Conservation (phyloP, 2,888 invertebrate species). For the Diploptera punctata region DNA sequence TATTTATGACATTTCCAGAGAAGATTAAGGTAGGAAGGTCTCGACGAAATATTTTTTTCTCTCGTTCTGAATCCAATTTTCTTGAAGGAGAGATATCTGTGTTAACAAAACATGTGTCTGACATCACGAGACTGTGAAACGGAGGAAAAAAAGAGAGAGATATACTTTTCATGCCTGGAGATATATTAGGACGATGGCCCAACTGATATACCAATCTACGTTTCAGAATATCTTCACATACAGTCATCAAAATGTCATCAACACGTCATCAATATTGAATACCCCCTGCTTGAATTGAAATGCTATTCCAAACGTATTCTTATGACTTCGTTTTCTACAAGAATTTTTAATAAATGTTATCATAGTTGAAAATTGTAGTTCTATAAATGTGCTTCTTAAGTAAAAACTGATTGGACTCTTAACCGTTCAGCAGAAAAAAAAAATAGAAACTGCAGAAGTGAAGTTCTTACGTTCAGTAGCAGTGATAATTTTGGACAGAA, state of each 20-base stretch:
- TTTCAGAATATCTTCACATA: neutral
- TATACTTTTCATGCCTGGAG: neutral
- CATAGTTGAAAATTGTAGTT: too few species aligned
- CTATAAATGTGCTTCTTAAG: too few species aligned
- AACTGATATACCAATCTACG: neutral
- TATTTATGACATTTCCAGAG: constrained; percentile 12
- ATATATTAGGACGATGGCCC: neutral
- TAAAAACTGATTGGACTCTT: too few species aligned
- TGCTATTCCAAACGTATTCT: too few species aligned
- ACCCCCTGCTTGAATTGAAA: too few species aligned
- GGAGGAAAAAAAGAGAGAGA: neutral
- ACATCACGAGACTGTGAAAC: neutral
- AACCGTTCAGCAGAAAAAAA: too few species aligned
- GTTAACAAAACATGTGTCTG: neutral
- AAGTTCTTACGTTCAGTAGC: too few species aligned
- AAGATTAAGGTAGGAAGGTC: neutral
- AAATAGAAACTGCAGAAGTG: too few species aligned
- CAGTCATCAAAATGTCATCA: neutral
- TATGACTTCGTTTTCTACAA: too few species aligned
- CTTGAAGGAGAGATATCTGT: neutral
- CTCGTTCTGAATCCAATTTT: constrained; percentile 9
- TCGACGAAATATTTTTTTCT: neutral
- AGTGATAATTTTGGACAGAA: too few species aligned
- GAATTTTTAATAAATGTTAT: too few species aligned
- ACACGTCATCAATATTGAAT: too few species aligned